A percentile compares a stretch with the other conserved stretches of the same genome.
These are phyloP conservation scores for Uria lomvia DNA, from an alignment of 2,113 vertebrate genomes.

Conservation along the genomic window DNA sequence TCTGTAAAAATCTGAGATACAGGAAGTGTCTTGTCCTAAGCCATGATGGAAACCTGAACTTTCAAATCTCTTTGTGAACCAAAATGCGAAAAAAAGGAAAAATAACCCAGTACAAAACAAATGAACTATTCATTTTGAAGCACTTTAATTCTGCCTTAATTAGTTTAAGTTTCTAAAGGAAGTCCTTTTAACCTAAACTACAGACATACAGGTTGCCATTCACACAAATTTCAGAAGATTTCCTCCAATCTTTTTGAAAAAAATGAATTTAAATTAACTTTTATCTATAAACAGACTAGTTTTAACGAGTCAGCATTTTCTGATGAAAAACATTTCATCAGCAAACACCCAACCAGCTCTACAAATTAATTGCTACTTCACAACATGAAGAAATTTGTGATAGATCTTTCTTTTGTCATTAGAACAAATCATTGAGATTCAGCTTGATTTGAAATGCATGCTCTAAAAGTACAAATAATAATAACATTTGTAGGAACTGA, in stretches of 20 bases:
- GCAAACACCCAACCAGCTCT: not conserved
- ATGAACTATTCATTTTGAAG: not conserved
- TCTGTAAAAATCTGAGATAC: not conserved
- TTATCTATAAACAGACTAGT: not conserved
- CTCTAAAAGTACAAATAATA: slow-evolving; percentile 29
- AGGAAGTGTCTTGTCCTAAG: not conserved
- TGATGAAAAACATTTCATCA: slow-evolving; percentile 11
- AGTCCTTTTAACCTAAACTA: not conserved
- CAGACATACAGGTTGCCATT: not conserved
- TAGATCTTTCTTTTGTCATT: slow-evolving; percentile 40
- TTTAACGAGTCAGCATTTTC: slow-evolving; percentile 21
- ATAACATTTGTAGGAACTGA: not conserved
- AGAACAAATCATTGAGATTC: slow-evolving; percentile 12
- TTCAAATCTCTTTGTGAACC: not conserved
- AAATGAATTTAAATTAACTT: slow-evolving; percentile 18
- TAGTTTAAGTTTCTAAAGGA: not conserved
- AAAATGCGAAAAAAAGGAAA: not conserved
- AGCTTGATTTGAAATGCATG: slow-evolving; percentile 40
- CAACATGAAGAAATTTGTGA: not conserved
- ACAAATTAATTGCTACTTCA: slow-evolving; percentile 43
- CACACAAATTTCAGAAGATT: not conserved
- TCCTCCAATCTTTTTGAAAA: not conserved
- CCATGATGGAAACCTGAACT: not conserved
- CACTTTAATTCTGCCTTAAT: not conserved
- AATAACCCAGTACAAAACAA: not conserved